A percentile compares a stretch with the other conserved stretches of the same genome.
Evolutionary conservation across 1,140 invertebrate species (phyloP).

Genomic region (Battus philenor): DNA sequence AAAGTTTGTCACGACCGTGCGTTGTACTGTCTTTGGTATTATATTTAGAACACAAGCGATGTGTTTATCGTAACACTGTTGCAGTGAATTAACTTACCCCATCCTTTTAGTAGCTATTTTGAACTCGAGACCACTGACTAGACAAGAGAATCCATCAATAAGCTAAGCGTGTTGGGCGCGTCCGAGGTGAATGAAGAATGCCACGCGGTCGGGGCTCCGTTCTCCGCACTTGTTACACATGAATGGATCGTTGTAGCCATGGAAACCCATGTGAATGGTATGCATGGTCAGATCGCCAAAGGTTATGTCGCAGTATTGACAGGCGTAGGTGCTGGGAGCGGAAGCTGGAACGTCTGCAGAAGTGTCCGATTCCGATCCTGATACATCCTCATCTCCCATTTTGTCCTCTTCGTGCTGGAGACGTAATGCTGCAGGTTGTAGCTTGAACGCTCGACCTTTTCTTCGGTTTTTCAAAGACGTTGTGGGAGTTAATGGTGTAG

Average conservation of each 20-base stretch:
- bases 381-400: conserved; percentile 40
- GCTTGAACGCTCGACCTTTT: conserved; percentile 87
- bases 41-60: conserved; percentile 10
- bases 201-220: conserved; percentile 85
- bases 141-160: conserved; percentile 10
- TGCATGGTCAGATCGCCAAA: conserved; percentile 95
- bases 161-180: conserved; percentile 84
- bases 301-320: conserved; percentile 91
- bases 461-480: conserved; percentile 80
- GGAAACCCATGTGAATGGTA: conserved; percentile 97
- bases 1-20: too few relatives aligned
- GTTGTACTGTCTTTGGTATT: conserved; percentile 31
- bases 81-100: conserved; percentile 18
- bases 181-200: conserved; percentile 95
- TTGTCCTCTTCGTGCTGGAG: conserved; percentile 67
- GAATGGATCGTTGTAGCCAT: conserved; percentile 92
- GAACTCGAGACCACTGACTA: conserved; percentile 34
- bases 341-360: conserved; percentile 32
- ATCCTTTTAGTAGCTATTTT: conserved; percentile 13
- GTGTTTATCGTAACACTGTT: conserved; percentile 3
- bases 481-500: conserved; percentile 49
- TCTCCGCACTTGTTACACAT: conserved; percentile 97
- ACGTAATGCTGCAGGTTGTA: conserved; percentile 78
- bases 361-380: conserved; percentile 64
- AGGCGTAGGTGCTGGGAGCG: conserved; percentile 77